Evolutionary conservation across 2,797 vertebrate species (phyloP).

Genomic region (Lycodopsis pacificus): DNA sequence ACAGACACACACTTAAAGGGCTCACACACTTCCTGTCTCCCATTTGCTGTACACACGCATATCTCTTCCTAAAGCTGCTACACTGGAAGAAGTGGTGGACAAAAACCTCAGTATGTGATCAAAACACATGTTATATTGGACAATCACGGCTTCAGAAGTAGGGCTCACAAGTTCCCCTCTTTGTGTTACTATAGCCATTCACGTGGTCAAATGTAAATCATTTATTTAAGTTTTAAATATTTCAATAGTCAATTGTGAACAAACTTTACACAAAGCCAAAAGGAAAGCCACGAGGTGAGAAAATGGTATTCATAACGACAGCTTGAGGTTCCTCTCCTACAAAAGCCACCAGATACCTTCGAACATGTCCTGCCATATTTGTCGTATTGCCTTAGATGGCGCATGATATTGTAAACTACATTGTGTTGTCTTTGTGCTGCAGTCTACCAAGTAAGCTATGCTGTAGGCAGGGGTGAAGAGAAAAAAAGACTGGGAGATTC

Average conservation of each 20-base stretch:
- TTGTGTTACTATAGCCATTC: background rate
- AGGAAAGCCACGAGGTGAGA: background rate
- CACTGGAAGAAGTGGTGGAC: background rate
- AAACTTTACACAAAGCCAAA: background rate
- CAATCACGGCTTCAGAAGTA: background rate
- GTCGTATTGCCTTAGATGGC: background rate
- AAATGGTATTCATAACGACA: background rate
- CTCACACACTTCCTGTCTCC: conserved; percentile 26
- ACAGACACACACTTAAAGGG: conserved; percentile 24
- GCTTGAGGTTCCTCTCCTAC: background rate
- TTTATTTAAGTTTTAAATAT: background rate
- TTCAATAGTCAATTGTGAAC: background rate
- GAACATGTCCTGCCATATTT: background rate
- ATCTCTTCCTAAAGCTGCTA: background rate
- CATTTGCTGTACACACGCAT: conserved; percentile 31
- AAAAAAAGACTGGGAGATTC: background rate
- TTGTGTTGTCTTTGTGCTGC: background rate
- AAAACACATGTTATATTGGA: background rate
- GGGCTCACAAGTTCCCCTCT: background rate
- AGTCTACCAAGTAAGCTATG: background rate
- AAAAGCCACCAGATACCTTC: background rate
- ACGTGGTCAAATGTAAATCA: background rate
- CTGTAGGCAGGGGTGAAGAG: background rate
- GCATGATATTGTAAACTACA: background rate
- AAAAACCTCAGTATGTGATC: background rate